Base-by-base conservation (phyloP, 2,113 vertebrate species). In the Hassar affinis region DNA sequence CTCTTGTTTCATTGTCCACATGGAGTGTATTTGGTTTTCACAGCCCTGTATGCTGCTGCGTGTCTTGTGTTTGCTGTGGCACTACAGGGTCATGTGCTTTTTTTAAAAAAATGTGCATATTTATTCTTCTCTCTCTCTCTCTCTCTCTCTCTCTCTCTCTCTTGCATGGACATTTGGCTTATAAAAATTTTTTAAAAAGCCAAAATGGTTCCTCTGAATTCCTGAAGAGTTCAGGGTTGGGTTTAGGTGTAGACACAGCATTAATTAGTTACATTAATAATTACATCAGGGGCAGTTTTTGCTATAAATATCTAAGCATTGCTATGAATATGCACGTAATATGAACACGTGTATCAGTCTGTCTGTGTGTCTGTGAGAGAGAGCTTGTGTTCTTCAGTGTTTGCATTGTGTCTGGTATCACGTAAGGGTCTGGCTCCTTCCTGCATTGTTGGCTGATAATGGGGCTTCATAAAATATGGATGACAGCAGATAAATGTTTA, bases 381-480 rank as follows among this genome's bases (percentile, higher is more conserved):
- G 38, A 85, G 85, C 89, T 80, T 88, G 66, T 87, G 15, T 80
- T 84, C 45, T 84, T 42, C 52, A 81, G 81, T 83, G 84, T 85
- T 80, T 84, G 72, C 35, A 52, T 62, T 89, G 87, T 92, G 88
- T 91, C 90, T 89, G 91, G 89, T 89, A 71, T 93, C 91, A 93
- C 86, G 91, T 92, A 82, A 89, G 88, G 88, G 83, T 90, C 89
- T 86, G 90, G 93, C 92, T 92, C 91, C 90, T 93, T 90, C 88
- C 91, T 91, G 90, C 91, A 93, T 93, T 93, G 93, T 93, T 91
- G 90, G 54, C 83, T 85, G 91, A 93, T 94, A 94, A 95, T 93
- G 90, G 92, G 87, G 90, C 90, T 90, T 91, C 90, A 93, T 95
- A 92, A 95, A 94, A 94, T 93, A 95, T 94, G 92, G 91, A 94